Evolutionary conservation across 1,140 invertebrate genomes (phyloP).

Genomic region (Eriosoma lanigerum): DNA sequence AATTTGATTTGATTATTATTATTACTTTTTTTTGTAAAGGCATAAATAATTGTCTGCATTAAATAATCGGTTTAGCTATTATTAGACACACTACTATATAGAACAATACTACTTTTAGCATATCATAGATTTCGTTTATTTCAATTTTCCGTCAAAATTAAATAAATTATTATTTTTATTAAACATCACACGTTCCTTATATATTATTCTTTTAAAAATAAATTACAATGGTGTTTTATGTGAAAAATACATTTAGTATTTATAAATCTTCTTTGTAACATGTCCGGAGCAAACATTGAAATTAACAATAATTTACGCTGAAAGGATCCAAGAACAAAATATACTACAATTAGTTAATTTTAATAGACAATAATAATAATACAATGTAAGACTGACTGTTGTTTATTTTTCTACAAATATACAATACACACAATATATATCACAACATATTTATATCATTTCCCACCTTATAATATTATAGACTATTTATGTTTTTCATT

Average conservation of each 20-base stretch:
- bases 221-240: background rate
- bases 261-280: slow-evolving; percentile 13
- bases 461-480: too few relatives aligned
- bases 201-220: slow-evolving; percentile 7
- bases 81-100: background rate
- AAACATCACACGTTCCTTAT: background rate
- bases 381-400: too few relatives aligned
- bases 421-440: background rate
- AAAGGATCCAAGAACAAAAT: background rate
- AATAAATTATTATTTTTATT: slow-evolving; percentile 18
- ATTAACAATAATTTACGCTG: background rate
- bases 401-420: too few relatives aligned
- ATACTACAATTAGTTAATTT: too few relatives aligned
- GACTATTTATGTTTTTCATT: too few relatives aligned
- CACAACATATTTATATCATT: too few relatives aligned
- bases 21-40: background rate
- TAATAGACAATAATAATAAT: too few relatives aligned
- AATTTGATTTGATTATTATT: background rate
- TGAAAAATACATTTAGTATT: slow-evolving; percentile 3
- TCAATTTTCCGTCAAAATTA: slow-evolving; percentile 23
- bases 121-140: slow-evolving; percentile 12
- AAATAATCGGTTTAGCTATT: background rate
- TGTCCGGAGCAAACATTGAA: background rate
- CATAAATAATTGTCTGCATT: background rate
- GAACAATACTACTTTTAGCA: slow-evolving; percentile 5